Conservation (phyloP, 2,797 vertebrate genomes). For the Eupleurogrammus muticus region DNA sequence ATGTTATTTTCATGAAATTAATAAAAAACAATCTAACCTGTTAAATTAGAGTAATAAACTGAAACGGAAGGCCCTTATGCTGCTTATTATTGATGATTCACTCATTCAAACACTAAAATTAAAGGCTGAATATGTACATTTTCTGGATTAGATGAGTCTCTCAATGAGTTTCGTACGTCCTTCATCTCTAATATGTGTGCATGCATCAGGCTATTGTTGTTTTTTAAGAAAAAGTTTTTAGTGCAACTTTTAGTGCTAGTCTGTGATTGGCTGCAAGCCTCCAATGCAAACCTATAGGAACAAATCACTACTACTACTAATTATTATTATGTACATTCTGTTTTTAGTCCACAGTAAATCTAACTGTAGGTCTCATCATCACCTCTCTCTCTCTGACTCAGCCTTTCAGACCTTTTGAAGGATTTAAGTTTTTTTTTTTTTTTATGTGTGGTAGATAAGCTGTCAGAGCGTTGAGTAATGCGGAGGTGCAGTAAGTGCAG, state of each 20-base stretch:
- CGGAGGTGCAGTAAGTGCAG: conserved; percentile 55
- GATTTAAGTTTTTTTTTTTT: conserved; percentile 2
- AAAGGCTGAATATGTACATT: too few species aligned
- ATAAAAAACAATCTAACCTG: neutral
- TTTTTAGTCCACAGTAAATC: neutral
- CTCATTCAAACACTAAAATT: neutral
- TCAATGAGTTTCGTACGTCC: too few species aligned
- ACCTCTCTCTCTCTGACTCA: conserved; percentile 11
- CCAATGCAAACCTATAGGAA: neutral
- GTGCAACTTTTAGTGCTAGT: too few species aligned
- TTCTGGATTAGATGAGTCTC: too few species aligned
- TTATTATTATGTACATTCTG: neutral
- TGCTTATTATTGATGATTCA: conserved; percentile 4
- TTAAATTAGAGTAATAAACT: neutral
- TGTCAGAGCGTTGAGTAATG: conserved; percentile 56
- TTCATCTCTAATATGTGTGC: too few species aligned
- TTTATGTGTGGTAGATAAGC: conserved; percentile 16
- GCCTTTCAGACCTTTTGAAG: conserved; percentile 19
- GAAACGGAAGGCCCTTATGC: neutral
- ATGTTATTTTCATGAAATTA: neutral
- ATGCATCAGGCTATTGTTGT: too few species aligned
- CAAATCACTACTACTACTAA: neutral
- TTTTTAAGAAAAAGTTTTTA: too few species aligned
- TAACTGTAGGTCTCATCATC: neutral
- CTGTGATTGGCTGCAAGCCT: too few species aligned